Evolutionary conservation across 2,888 invertebrate genomes (phyloP), one percentile per base, ranked within the genome.

Genomic region (Tetrapedia diversipes): DNA sequence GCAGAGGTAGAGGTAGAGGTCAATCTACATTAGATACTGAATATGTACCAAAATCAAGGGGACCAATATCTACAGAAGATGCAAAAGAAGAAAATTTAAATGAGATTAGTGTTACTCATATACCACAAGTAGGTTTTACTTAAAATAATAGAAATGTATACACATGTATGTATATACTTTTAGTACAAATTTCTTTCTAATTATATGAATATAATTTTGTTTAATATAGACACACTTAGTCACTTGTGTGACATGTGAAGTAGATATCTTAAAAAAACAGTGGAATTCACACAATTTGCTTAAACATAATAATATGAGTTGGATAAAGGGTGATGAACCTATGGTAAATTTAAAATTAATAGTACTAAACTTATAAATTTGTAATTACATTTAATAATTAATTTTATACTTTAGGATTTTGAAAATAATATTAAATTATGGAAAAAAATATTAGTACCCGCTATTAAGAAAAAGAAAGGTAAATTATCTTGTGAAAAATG

Each of bases 251-350:
- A 92, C 92, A 64, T 95, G 95, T 82, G 86, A 91, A 8, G 78
- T 86, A 77, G 89, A 90, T 75, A 82, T 94, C 72, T 77, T 83
- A 4, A 92, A 89, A 60, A 84, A 71, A 4, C 47, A 87, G 11
- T 95, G 95, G 94, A 45, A 85, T 3, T 76, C 85, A 8, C 95
- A 94, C 84, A 94, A 94, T 72, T 89, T 93, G 45, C 85, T 85
- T 32, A 87, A 89, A 54, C 95, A 95, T 88, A 93, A 94, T 73
- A 93, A 94, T 81, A 90, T 94, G 80, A 93, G 93, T 10, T 95
- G 95, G 95, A 89, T 92, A 64, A 92, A 92, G 27, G 94, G 93
- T 39, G 92, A 93, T 63, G 77, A 86, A 45, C 92, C 93, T 53
- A 87, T 94, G 86, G 94, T 94, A 92, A 92, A 92, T 89, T 39